Percentiles rank a stretch among this genome's conserved stretches.
phyloP scores from a whole-genome alignment of 2,113 vertebrate genomes.

The Bostrychus sinensis region DNA sequence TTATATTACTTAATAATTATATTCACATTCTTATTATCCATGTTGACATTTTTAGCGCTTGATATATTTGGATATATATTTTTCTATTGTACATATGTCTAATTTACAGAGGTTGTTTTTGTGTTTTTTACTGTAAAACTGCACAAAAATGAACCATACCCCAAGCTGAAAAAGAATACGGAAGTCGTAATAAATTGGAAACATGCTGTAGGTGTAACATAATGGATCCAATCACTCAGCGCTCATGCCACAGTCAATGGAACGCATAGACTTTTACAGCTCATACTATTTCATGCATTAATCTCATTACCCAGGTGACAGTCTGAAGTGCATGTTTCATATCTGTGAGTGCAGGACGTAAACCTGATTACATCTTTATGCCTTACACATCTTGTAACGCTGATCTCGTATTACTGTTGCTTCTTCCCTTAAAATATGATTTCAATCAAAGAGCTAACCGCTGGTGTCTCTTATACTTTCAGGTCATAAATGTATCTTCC shows the following conservation, averaged over 20 bases:
- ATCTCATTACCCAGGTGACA: constrained; percentile 1
- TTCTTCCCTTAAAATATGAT: constrained; percentile 12
- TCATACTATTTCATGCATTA: background rate
- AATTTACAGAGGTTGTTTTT: background rate
- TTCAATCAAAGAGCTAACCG: constrained; percentile 11
- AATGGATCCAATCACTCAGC: constrained; percentile 9
- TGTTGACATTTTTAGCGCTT: too few species aligned
- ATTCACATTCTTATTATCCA: too few species aligned
- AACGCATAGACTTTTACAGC: constrained; percentile 1
- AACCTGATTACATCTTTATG: constrained; percentile 17
- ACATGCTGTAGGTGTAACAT: constrained; percentile 1
- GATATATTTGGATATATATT: too few species aligned
- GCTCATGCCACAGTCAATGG: background rate
- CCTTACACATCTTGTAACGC: background rate
- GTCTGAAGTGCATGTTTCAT: constrained; percentile 3
- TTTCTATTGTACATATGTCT: too few species aligned
- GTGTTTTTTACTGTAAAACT: background rate
- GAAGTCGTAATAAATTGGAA: background rate
- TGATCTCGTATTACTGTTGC: background rate
- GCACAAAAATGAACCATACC: background rate
- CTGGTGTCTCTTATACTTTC: constrained; percentile 22
- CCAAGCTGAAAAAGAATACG: background rate
- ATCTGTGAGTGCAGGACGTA: constrained; percentile 2
- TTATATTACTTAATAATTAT: too few species aligned
- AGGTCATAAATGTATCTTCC: constrained; percentile 34